phyloP scores from a whole-genome alignment of 1,140 invertebrate genomes.

The Matsumurasca onukii region DNA sequence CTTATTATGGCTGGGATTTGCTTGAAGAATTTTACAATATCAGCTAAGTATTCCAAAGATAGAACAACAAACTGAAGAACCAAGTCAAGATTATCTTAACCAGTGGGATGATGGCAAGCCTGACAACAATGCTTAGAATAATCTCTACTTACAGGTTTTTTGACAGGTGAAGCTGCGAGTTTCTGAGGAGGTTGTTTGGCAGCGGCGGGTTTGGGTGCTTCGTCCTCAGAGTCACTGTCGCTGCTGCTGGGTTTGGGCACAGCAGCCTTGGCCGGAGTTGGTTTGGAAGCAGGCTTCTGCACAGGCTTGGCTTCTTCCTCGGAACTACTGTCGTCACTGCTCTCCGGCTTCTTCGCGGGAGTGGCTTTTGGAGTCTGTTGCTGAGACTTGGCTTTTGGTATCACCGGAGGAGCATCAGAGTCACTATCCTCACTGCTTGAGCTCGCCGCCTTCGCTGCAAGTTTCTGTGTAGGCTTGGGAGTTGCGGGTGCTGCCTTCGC shows the following conservation, averaged over 20 bases:
- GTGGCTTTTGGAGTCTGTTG: background rate
- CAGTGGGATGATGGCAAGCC: too few species aligned
- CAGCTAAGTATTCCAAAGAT: too few species aligned
- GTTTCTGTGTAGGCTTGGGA: background rate
- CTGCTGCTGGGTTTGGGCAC: background rate
- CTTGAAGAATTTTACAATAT: too few species aligned
- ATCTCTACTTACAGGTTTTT: too few species aligned
- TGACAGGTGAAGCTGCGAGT: too few species aligned
- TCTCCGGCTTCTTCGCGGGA: background rate
- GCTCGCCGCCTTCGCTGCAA: background rate
- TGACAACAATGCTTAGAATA: too few species aligned
- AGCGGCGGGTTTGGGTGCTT: background rate
- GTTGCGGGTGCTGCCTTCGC: background rate
- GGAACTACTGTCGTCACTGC: slow-evolving; percentile 12
- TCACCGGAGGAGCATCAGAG: slow-evolving; percentile 2
- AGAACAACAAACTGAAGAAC: too few species aligned
- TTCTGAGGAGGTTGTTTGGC: too few species aligned
- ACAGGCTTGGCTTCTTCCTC: slow-evolving; percentile 11
- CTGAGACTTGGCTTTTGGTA: background rate
- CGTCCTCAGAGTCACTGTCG: slow-evolving; percentile 23
- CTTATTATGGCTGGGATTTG: too few species aligned
- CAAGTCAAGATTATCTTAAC: too few species aligned
- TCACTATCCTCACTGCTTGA: slow-evolving; percentile 14
- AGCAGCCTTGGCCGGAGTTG: background rate
- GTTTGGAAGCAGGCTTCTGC: background rate